Evolutionary conservation across 2,888 invertebrate genomes (phyloP).

Genomic region (Euproctis similis): DNA sequence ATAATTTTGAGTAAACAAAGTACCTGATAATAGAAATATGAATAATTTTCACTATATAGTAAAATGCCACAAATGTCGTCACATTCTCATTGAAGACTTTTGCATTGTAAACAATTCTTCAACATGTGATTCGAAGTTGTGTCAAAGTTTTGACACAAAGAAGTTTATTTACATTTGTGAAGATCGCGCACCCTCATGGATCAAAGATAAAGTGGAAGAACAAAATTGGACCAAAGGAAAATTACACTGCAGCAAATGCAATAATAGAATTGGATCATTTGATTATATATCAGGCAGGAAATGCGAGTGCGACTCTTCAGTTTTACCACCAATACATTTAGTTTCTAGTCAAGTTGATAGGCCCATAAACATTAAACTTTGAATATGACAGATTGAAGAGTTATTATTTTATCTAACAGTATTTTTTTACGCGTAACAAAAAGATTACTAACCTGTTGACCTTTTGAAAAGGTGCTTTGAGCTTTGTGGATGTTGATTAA

Average conservation of each 20-base stretch:
- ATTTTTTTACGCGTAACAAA: too few relatives aligned
- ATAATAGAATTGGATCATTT: slow-evolving; percentile 78
- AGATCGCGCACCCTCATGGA: slow-evolving; percentile 76
- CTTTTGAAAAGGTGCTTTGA: too few relatives aligned
- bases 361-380: slow-evolving; percentile 28
- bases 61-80: slow-evolving; percentile 68
- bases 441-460: too few relatives aligned
- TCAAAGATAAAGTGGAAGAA: slow-evolving; percentile 63
- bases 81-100: slow-evolving; percentile 40
- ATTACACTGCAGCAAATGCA: slow-evolving; percentile 78
- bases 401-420: too few relatives aligned
- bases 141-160: slow-evolving; percentile 44
- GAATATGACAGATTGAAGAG: not conserved
- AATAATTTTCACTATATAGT: too few relatives aligned
- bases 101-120: slow-evolving; percentile 21
- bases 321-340: slow-evolving; percentile 77
- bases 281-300: slow-evolving; percentile 79
- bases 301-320: slow-evolving; percentile 73
- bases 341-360: slow-evolving; percentile 79
- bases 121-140: slow-evolving; percentile 31
- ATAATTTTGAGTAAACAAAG: too few relatives aligned
- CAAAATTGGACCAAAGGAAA: slow-evolving; percentile 81
- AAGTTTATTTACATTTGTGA: slow-evolving; percentile 71
- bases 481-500: too few relatives aligned
- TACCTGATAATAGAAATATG: too few relatives aligned